Conservation (phyloP, 1,140 invertebrate species). For the Nymphalis io region DNA sequence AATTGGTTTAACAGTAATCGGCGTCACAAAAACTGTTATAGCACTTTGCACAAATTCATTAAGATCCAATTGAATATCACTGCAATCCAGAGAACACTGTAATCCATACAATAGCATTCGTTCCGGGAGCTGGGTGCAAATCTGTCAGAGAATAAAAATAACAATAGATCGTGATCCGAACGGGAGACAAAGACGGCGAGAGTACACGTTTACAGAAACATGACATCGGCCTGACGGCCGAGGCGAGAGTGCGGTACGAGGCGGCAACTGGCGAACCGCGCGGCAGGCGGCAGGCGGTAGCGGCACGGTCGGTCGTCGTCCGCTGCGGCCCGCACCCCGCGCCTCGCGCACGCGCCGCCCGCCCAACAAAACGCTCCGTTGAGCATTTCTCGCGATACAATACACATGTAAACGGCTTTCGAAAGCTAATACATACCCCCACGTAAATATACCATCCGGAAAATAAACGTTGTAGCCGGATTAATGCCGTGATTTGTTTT, state of each 20-base stretch:
- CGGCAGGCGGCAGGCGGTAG: constrained; percentile 39
- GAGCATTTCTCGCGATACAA: constrained; percentile 59
- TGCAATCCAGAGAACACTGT: constrained; percentile 76
- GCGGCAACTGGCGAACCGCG: constrained; percentile 18
- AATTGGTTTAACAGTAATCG: constrained; percentile 29
- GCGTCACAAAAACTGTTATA: constrained; percentile 33
- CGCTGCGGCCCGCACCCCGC: constrained; percentile 53
- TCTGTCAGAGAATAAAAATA: constrained; percentile 61
- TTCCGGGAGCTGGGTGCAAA: constrained; percentile 44
- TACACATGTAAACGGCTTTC: constrained; percentile 72
- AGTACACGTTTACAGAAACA: constrained; percentile 30
- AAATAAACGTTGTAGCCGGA: constrained; percentile 24
- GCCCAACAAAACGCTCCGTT: constrained; percentile 67
- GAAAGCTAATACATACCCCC: constrained; percentile 56
- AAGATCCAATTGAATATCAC: constrained; percentile 48
- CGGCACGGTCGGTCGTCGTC: constrained; percentile 61
- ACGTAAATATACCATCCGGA: constrained; percentile 37
- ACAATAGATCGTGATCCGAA: constrained; percentile 54
- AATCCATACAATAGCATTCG: constrained; percentile 61
- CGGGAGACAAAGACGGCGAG: constrained; percentile 53
- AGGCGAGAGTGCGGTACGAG: constrained; percentile 56
- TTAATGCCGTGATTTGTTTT: constrained; percentile 20
- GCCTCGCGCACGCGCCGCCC: constrained; percentile 74
- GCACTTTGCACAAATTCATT: constrained; percentile 36
- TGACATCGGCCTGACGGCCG: constrained; percentile 50